Base-by-base conservation (phyloP, 2,797 vertebrate species). In the Trachops cirrhosus region DNA sequence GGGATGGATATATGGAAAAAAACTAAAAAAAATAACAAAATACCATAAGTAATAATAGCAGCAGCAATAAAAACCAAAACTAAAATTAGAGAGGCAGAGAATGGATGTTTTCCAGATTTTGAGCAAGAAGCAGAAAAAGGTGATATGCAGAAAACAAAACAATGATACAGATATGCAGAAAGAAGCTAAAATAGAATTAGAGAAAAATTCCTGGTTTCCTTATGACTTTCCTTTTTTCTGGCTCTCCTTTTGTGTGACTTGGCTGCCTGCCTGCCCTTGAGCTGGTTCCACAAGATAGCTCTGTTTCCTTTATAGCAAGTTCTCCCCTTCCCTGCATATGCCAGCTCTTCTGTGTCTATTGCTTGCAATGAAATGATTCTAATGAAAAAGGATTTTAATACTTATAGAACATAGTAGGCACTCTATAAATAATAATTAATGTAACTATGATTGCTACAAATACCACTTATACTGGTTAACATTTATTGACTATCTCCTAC, bases 241-340 rank as follows among this genome's bases (percentile, higher is more conserved):
- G 37, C 73, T 71, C 41, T 87, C 44, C 26, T 21, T 74, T 87
- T 50, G 41, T 88, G 44, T 44, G 21, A 6, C 21, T 82, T 88
- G 89, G 85, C 48, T 83, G 48, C 9, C 57, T 91, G 59, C 39
- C 84, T 93, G 77, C 37, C 86, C 73, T 96, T 79, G 41, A 89
- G n/a, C 39, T 59, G 44, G 22, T 64, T 80, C 68, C 22, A 68
- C 6, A 15, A 57, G 48, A 79, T 18, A 91, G 54, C 32, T 82
- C 73, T 57, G 39, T n/a, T 46, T 75, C 9, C 19, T 85, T 62
- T 21, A 52, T 41, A 75, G 62, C 57, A 74, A 78, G 24, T 62
- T 91, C 12, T 78, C 57, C 29, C 4, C 34, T 84, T 85, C 18
- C 9, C 32, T 64, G 12, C 0, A 22, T n/a, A 67, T 88, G 44